These are phyloP conservation scores for Phainopepla nitens DNA, from an alignment of 2,113 vertebrate species.

Conservation along the genomic window DNA sequence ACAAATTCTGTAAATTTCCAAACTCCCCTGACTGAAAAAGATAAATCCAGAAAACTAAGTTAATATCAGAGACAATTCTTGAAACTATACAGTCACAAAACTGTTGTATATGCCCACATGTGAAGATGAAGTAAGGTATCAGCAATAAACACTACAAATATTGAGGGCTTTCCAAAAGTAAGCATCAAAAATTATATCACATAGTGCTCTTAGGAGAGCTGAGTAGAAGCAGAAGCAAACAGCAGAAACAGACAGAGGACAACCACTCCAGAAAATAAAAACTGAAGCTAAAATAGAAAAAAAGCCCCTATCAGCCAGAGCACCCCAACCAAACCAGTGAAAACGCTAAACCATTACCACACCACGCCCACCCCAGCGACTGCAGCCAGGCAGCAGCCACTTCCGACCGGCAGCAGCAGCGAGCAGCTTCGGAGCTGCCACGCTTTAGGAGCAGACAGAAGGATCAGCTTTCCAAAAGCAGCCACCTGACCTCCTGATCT, in stretches of 20 bases:
- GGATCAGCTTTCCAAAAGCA: neutral
- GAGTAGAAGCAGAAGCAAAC: neutral
- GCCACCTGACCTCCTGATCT: neutral
- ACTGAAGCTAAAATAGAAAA: neutral
- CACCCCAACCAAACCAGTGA: neutral
- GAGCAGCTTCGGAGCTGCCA: neutral
- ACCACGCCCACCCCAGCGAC: neutral
- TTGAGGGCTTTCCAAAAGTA: neutral
- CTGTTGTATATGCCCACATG: neutral
- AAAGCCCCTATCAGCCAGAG: neutral
- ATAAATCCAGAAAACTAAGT: neutral
- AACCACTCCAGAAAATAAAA: neutral
- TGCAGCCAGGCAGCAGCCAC: neutral
- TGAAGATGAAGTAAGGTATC: neutral
- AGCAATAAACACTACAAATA: neutral
- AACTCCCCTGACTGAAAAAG: neutral
- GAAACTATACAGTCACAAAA: neutral
- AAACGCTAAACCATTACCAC: neutral
- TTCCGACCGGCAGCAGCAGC: neutral
- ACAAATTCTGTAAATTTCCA: neutral
- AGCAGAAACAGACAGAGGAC: neutral
- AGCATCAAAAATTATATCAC: neutral
- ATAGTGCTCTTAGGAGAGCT: neutral
- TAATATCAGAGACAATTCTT: neutral
- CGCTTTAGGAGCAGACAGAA: accelerated